Base-by-base conservation (phyloP, 2,888 invertebrate genomes). In the Epirrhoe tristata region DNA sequence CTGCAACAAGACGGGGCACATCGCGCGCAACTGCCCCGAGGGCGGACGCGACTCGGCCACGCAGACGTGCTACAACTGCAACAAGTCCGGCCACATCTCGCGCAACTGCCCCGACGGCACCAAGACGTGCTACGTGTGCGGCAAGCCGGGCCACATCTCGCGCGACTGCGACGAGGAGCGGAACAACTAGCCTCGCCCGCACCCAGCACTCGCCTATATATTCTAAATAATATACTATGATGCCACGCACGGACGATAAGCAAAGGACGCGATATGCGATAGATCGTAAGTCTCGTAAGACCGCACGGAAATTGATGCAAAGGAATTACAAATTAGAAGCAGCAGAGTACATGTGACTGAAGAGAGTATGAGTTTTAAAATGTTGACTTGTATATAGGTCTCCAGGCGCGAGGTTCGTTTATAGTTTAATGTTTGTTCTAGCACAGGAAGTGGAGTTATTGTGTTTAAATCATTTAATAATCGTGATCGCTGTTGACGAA, bases 1-100 rank as follows among this genome's bases (percentile, higher is more conserved):
- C 93, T 98, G 98, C 95, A 97, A 97, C 94, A 97, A 98, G 95
- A 96, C 97, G 75, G 98, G 98, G 79, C 98, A 98, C 94, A 97
- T 98, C 88, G 98, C 97, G 70, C 96, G 97, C 84, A 96, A 96
- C 93, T 97, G 97, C 93, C 97, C 97, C 65, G 97, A 97, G 89
- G 95, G 95, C 79, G 95, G 94, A 74, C 94, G 94, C 83, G 95
- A 94, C 84, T 95, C 95, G 91, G 95, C 95, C 82, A 95, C 95
- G 88, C 95, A 95, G 84, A 97, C 96, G 59, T 98, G 98, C 95
- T 98, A 98, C 95, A 98, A 97, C 93, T 98, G 98, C 95, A 97
- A 97, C 94, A 97, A 97, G 94, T 95, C 97, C 75, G 98, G 98
- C 75, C 98, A 98, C 94, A 97, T 98, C 90, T 97, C 96, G 63